Evolutionary conservation across 2,888 invertebrate species (phyloP), one percentile per base, ranked within the genome.

Genomic region (Alentia gelatinosa): DNA sequence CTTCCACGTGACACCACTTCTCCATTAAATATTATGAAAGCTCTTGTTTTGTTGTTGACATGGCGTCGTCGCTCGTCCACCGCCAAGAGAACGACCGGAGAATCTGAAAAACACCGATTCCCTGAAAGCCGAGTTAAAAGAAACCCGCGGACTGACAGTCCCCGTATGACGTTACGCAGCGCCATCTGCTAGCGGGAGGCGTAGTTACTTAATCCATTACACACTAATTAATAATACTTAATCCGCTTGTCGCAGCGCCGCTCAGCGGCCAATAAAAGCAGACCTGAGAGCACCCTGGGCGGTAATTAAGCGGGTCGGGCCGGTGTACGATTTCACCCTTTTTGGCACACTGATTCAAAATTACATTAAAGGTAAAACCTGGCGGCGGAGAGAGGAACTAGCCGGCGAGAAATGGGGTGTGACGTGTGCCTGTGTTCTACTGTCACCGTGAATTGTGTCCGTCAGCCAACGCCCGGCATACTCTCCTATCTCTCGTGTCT

Each of bases 191-290:
- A 68, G 68, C 12, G 68, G 0, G 12, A 30, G 68, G 12, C 23
- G 68, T n/a, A 3, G 12, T 68, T 68, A 68, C 68, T 68, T 68
- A 68, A 68, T 68, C 68, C 68, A 68, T 68, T 68, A 68, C n/a
- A 12, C 30, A 68, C 30, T 68, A 68, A 68, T 68, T 68, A 68
- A 68, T 3, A 30, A 68, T 26, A 30, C n/a, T 26, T 68, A 30
- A 68, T 68, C 68, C 68, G n/a, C 68, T 26, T 68, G 68, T 68
- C 68, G 30, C 4, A 30, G 30, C 33, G 30, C 23, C 26, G 12
- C 30, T 30, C n/a, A 12, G 33, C 12, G 30, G 68, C 68, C 30
- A 68, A 68, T 68, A 68, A 26, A 68, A 26, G 30, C 26, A 3
- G 30, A 3, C 30, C 68, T 68, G 30, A 68, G 30, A 56, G 68